Evolutionary conservation across 2,888 invertebrate genomes (phyloP).

Genomic region (Linyphia triangularis): DNA sequence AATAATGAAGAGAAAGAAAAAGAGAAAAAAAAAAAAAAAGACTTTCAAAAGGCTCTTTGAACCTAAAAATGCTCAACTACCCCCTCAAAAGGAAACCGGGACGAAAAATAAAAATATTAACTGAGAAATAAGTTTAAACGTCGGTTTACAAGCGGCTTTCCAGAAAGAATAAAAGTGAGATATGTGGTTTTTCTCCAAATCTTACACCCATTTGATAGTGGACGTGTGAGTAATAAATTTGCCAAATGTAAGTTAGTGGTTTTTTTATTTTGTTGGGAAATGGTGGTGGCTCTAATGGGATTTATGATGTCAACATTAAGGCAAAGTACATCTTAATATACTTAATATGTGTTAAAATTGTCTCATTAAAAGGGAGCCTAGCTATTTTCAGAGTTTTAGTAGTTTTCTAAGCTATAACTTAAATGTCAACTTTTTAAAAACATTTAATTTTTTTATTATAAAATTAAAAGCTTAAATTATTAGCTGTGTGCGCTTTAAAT

Average conservation of each 20-base stretch:
- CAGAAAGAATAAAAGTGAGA: slow-evolving; percentile 35
- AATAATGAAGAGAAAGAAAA: slow-evolving; percentile 11
- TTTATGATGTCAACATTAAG: slow-evolving; percentile 39
- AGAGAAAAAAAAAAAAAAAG: slow-evolving; percentile 5
- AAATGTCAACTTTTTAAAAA: too few species aligned
- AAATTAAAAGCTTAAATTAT: too few species aligned
- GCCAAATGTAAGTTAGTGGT: slow-evolving; percentile 20
- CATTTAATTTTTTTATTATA: too few species aligned
- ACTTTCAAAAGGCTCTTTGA: neutral
- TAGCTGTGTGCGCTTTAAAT: too few species aligned
- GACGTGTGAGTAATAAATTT: slow-evolving; percentile 47
- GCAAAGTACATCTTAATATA: slow-evolving; percentile 26
- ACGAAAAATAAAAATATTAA: slow-evolving; percentile 16
- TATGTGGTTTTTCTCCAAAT: slow-evolving; percentile 30
- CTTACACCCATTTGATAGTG: neutral
- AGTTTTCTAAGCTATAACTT: neutral
- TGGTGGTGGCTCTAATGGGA: slow-evolving; percentile 18
- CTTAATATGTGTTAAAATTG: slow-evolving; percentile 17
- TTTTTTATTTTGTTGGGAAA: slow-evolving; percentile 50
- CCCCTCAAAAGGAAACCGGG: slow-evolving; percentile 9
- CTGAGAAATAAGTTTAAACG: slow-evolving; percentile 30
- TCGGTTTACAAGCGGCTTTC: slow-evolving; percentile 43
- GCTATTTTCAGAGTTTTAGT: neutral
- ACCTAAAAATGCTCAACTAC: slow-evolving; percentile 42
- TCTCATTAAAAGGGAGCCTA: neutral